Evolutionary conservation across 2,797 vertebrate genomes (phyloP), one percentile per base, ranked within the genome.

Genomic region (Podargus strigoides): DNA sequence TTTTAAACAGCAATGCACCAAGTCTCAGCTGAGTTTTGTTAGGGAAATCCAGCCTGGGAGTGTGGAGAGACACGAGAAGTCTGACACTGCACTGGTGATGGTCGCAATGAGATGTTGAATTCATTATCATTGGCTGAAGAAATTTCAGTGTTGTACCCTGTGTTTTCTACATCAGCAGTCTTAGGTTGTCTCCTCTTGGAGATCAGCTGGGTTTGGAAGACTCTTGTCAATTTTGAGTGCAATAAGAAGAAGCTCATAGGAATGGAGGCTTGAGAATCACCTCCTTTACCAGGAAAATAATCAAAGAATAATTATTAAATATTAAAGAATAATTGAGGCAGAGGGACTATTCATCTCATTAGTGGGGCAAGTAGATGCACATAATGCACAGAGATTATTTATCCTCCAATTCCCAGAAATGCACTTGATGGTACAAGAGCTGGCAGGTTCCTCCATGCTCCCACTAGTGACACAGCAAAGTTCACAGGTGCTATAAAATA

Each of bases 51-150:
- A 34, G 27, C 7, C 69, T 12, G 3, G 36, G 53, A 85, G 39
- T 34, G 30, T 0, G 6, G 47, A 49, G 79, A 62, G 32, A 53
- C 1, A 0, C 2, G 46, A 36, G 37, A 20, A 15, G 42, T 55
- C 32, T 32, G 32, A 18, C 7, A 0, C 0, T 8, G 64, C 6
- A 16, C 27, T 44, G 7, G 24, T 1, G 6, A 19, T 0, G 47
- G 19, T 7, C 1, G 1, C 14, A 10, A 55, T 30, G 1, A 23
- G 21, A 18, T 4, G 11, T 0, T 64, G 69, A 32, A 62, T 83
- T 55, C 20, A 37, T 30, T 16, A 44, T 7, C 2, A 0, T 18
- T 4, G n/a, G 39, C 8, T 37, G 47, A 67, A 59, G 14, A 18
- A 41, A 44, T 13, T 20, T 55, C 56, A n/a, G 16, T 16, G n/a